Percentiles rank a stretch among this genome's conserved stretches.
These are phyloP conservation scores for Urocolius indicus DNA, from an alignment of 2,113 vertebrate genomes.

Conservation along the genomic window DNA sequence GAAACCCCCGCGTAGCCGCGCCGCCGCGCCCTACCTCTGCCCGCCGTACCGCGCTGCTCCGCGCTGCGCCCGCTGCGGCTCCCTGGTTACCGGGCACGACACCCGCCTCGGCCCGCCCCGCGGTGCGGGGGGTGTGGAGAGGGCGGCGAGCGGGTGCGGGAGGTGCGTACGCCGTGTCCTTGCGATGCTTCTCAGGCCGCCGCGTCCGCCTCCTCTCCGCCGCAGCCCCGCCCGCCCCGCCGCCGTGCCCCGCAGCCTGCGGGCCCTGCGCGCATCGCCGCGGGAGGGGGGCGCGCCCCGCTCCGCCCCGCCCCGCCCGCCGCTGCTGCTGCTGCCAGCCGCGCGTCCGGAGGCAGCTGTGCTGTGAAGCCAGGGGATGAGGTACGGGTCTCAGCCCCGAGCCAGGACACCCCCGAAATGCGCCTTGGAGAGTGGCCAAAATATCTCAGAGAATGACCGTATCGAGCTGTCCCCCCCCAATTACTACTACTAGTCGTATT, in stretches of 20 bases:
- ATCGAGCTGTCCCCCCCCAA: neutral
- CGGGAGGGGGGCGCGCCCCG: neutral
- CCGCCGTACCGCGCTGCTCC: neutral
- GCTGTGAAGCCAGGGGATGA: neutral
- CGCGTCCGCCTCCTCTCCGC: neutral
- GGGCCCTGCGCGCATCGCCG: neutral
- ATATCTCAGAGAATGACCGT: neutral
- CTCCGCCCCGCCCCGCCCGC: neutral
- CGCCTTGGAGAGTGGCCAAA: neutral
- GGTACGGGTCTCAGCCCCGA: neutral
- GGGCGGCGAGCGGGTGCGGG: neutral
- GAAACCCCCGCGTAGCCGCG: neutral
- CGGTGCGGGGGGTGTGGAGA: neutral
- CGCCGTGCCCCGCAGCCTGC: neutral
- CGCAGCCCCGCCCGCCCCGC: neutral
- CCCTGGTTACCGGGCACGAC: slow-evolving; percentile 53
- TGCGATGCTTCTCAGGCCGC: neutral
- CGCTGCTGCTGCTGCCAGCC: too few relatives aligned
- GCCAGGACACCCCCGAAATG: neutral
- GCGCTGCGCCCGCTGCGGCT: neutral
- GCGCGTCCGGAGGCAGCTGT: neutral
- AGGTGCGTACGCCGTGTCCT: neutral
- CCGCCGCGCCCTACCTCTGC: neutral
- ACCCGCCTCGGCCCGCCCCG: neutral
- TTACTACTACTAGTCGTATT: neutral